A percentile compares a stretch with the other conserved stretches of the same genome.
These are phyloP conservation scores for Microcebus griseorufus DNA, from an alignment of 2,113 vertebrate genomes.

Conservation along the genomic window DNA sequence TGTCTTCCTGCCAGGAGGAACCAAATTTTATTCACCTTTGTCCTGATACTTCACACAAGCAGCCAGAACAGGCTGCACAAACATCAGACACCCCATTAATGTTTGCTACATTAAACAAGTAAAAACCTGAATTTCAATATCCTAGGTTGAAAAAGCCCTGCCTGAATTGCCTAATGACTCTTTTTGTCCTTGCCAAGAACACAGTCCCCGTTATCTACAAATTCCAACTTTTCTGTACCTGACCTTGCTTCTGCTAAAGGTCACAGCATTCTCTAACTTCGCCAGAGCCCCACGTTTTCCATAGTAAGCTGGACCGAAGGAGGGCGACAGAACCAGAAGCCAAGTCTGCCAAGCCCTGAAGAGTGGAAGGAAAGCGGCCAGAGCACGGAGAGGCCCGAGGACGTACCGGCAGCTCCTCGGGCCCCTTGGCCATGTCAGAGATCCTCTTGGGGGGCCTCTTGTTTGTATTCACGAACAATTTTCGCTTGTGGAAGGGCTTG, in stretches of 20 bases:
- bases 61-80: not conserved
- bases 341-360: not conserved
- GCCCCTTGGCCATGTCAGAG: fast-evolving
- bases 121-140: not conserved
- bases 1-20: not conserved
- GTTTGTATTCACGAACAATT: not conserved
- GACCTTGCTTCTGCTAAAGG: not conserved
- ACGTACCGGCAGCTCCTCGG: not conserved
- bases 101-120: not conserved
- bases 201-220: not conserved
- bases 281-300: not conserved
- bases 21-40: not conserved
- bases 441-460: not conserved
- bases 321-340: not conserved
- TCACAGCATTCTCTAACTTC: not conserved
- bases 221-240: not conserved
- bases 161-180: not conserved
- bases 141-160: not conserved
- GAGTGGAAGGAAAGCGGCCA: not conserved
- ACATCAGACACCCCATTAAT: not conserved
- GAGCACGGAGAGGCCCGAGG: not conserved
- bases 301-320: fast-evolving
- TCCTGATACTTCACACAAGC: not conserved
- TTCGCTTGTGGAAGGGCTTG: not conserved
- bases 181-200: not conserved